Evolutionary conservation across 2,888 invertebrate species (phyloP).

Genomic region (Chydorus sphaericus): DNA sequence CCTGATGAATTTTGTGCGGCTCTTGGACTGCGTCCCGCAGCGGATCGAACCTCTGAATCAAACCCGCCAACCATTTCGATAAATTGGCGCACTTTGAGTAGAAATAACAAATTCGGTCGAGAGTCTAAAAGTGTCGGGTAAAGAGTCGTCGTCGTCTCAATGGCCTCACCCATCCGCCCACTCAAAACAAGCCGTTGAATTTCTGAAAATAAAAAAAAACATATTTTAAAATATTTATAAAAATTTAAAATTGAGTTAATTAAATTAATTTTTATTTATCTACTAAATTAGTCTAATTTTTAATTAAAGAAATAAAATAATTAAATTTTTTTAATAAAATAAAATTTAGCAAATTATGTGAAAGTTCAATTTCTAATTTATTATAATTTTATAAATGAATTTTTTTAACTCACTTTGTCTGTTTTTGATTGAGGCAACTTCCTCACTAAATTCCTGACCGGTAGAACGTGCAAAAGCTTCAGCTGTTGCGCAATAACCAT

Average conservation of each 20-base stretch:
- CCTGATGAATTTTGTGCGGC: slow-evolving; percentile 7
- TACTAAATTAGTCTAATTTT: no score
- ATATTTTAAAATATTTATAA: not conserved
- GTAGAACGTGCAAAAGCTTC: slow-evolving; percentile 87
- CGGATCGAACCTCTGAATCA: slow-evolving; percentile 47
- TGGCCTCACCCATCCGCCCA: slow-evolving; percentile 90
- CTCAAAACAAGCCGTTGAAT: slow-evolving; percentile 81
- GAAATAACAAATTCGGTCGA: slow-evolving; percentile 80
- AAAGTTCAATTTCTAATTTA: no score
- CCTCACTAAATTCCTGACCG: slow-evolving; percentile 78
- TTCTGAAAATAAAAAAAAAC: slow-evolving; percentile 38
- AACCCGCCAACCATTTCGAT: slow-evolving; percentile 89
- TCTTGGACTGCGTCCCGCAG: slow-evolving; percentile 16
- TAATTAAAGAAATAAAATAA: no score
- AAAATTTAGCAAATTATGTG: no score
- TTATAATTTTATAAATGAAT: no score
- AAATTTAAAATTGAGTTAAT: no score
- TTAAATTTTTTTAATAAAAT: no score
- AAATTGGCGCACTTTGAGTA: slow-evolving; percentile 94
- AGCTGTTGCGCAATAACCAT: slow-evolving; percentile 92
- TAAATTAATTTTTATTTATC: no score
- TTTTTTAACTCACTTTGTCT: slow-evolving; percentile 90
- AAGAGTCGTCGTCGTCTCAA: slow-evolving; percentile 69
- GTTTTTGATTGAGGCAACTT: slow-evolving; percentile 83
- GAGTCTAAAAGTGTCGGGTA: slow-evolving; percentile 88